Percentiles rank a stretch among this genome's conserved stretches.
These are phyloP conservation scores for Odontocerum albicorne DNA, from an alignment of 2,888 invertebrate genomes.

Conservation along the genomic window DNA sequence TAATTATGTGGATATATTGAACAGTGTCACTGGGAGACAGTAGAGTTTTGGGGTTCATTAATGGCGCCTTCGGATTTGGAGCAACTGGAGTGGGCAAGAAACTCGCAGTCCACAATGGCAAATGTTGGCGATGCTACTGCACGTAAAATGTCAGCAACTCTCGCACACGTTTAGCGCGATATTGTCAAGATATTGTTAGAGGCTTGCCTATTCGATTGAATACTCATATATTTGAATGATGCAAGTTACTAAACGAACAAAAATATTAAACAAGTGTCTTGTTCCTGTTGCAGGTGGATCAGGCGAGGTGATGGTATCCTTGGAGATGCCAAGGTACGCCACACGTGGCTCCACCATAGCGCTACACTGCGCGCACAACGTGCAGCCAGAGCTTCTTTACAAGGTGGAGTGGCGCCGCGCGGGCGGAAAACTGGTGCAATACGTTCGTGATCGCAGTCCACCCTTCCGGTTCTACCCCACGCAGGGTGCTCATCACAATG, in stretches of 20 bases:
- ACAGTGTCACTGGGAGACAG: no score
- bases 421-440: slow-evolving; percentile 62
- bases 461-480: slow-evolving; percentile 42
- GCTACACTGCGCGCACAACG: slow-evolving; percentile 65
- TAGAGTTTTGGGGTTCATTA: no score
- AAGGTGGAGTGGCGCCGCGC: slow-evolving; percentile 58
- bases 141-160: no score
- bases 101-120: no score
- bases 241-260: background rate
- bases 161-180: no score
- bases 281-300: slow-evolving; percentile 21
- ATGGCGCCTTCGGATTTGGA: no score
- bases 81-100: no score
- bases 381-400: slow-evolving; percentile 61
- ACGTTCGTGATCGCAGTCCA: slow-evolving; percentile 64
- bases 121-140: no score
- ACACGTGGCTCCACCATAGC: slow-evolving; percentile 61
- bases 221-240: no score
- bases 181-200: no score
- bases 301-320: slow-evolving; percentile 51
- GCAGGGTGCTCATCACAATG: slow-evolving; percentile 24
- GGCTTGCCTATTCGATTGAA: no score
- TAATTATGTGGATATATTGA: no score
- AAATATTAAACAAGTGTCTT: background rate
- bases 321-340: slow-evolving; percentile 61